Percentiles rank a stretch among this genome's conserved stretches.
These are phyloP conservation scores for Hylaeus anthracinus DNA, from an alignment of 1,140 invertebrate genomes.

Conservation along the genomic window DNA sequence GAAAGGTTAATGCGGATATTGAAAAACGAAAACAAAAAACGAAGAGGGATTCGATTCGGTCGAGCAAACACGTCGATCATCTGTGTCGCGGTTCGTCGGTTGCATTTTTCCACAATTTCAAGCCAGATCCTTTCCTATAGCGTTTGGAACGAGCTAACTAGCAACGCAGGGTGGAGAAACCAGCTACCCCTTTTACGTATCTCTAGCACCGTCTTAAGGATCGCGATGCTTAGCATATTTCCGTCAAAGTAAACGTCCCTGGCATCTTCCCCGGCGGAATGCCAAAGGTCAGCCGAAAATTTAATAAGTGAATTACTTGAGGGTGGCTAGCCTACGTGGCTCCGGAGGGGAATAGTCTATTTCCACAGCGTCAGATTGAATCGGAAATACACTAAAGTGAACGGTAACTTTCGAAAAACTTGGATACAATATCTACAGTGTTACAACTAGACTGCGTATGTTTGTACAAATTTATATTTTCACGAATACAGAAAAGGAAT, in stretches of 20 bases:
- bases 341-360: slow-evolving; percentile 31
- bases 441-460: too few species aligned
- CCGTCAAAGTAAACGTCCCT: slow-evolving; percentile 77
- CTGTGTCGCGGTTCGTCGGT: neutral
- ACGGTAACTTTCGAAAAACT: too few species aligned
- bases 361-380: neutral
- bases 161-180: slow-evolving; percentile 8
- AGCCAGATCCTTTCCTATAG: neutral
- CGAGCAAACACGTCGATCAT: too few species aligned
- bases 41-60: too few species aligned
- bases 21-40: too few species aligned
- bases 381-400: neutral
- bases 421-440: too few species aligned
- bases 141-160: slow-evolving; percentile 6
- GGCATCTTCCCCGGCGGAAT: slow-evolving; percentile 76
- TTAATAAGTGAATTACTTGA: slow-evolving; percentile 81
- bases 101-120: neutral
- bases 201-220: slow-evolving; percentile 66
- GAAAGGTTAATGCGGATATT: too few species aligned
- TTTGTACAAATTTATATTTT: too few species aligned
- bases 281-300: slow-evolving; percentile 78
- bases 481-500: too few species aligned
- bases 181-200: slow-evolving; percentile 59
- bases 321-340: slow-evolving; percentile 48
- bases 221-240: slow-evolving; percentile 77